A percentile compares a stretch with the other conserved stretches of the same genome.
Evolutionary conservation across 2,888 invertebrate genomes (phyloP).

Genomic region (Eristalis intricaria): DNA sequence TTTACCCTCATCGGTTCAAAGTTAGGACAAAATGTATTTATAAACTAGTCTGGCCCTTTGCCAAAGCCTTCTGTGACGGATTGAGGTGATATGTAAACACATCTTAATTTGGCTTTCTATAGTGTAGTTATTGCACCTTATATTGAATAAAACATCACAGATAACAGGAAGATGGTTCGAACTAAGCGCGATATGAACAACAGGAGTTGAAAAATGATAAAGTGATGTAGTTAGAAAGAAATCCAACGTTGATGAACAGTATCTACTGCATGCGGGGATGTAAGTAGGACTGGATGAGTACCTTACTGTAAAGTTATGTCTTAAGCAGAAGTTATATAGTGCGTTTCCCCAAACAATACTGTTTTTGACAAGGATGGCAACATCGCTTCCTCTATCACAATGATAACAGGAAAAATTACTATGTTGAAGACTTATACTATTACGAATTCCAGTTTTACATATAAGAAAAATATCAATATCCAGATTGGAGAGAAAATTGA

Average conservation of each 20-base stretch:
- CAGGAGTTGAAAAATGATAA: not conserved
- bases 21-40: not conserved
- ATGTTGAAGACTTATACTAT: too few relatives aligned
- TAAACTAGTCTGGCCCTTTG: not conserved
- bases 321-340: too few relatives aligned
- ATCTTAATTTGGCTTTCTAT: not conserved
- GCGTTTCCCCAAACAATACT: too few relatives aligned
- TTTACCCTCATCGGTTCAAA: not conserved
- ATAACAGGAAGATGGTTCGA: not conserved
- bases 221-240: not conserved
- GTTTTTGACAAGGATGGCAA: too few relatives aligned
- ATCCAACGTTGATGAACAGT: not conserved
- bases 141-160: not conserved
- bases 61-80: not conserved
- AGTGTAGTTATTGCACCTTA: not conserved
- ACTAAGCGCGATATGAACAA: not conserved
- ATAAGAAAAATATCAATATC: too few relatives aligned
- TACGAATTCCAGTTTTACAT: too few relatives aligned
- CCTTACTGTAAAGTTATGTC: too few relatives aligned
- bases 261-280: not conserved
- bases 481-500: too few relatives aligned
- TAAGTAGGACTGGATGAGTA: not conserved
- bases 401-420: too few relatives aligned
- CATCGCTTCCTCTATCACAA: too few relatives aligned
- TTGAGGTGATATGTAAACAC: not conserved